Percentiles rank a stretch among this genome's conserved stretches.
Conservation (phyloP, 2,888 invertebrate species). For the Caenorhabditis sulstoni region DNA sequence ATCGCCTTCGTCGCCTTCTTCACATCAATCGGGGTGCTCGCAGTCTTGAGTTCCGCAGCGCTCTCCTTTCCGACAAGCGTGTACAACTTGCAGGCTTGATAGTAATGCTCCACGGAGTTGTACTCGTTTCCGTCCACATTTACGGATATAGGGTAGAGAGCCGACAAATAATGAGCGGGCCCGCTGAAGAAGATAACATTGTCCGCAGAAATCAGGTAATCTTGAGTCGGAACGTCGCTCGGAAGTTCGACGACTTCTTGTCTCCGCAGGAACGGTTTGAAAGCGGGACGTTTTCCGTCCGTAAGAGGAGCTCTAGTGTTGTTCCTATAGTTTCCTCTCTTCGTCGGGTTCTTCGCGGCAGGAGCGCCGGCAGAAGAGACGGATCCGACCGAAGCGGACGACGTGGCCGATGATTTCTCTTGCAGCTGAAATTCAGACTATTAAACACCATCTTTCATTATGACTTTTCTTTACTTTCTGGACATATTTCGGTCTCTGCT, state of each 20-base stretch:
- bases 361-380: not conserved
- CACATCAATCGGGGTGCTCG: slow-evolving; percentile 40
- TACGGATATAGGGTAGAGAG: slow-evolving; percentile 46
- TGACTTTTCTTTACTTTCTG: slow-evolving; percentile 15
- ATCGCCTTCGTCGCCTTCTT: slow-evolving; percentile 45
- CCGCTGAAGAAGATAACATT: slow-evolving; percentile 52
- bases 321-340: not conserved
- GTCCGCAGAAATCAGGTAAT: slow-evolving; percentile 7
- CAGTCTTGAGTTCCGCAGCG: slow-evolving; percentile 27
- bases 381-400: not conserved
- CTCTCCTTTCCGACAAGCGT: slow-evolving; percentile 56
- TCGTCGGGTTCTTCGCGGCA: not conserved
- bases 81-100: slow-evolving; percentile 74
- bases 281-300: slow-evolving; percentile 18
- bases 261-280: slow-evolving; percentile 15
- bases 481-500: slow-evolving; percentile 41
- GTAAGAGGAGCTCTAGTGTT: not conserved
- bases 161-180: slow-evolving; percentile 33
- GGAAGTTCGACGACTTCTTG: slow-evolving; percentile 16
- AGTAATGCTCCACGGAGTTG: slow-evolving; percentile 78
- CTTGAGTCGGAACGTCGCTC: not conserved
- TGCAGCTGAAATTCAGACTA: slow-evolving; percentile 18
- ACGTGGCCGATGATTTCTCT: slow-evolving; percentile 13
- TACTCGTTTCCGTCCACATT: slow-evolving; percentile 71
- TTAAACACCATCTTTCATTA: not conserved